Percentiles rank a stretch among this genome's conserved stretches.
These are phyloP conservation scores for Gavia stellata DNA, from an alignment of 2,113 vertebrate genomes.

Conservation along the genomic window DNA sequence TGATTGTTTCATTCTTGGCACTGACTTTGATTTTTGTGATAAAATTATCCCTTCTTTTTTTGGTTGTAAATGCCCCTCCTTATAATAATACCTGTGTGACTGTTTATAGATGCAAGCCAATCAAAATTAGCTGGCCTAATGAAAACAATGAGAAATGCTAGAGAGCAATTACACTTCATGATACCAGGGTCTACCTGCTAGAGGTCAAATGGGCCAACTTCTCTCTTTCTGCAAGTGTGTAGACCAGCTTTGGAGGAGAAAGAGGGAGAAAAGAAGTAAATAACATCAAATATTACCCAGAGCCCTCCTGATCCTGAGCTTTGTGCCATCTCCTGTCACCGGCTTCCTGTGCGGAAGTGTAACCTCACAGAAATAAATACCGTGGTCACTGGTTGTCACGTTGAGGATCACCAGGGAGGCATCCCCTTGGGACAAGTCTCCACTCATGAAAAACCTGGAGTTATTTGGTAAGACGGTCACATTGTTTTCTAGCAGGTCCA, in stretches of 20 bases:
- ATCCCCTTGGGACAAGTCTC: conserved; percentile 52
- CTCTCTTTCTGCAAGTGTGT: neutral
- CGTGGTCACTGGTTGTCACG: conserved; percentile 58
- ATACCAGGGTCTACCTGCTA: neutral
- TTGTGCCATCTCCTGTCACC: conserved; percentile 62
- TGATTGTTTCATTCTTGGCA: neutral
- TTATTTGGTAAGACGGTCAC: conserved; percentile 22
- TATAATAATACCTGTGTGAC: neutral
- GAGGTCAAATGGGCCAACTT: neutral
- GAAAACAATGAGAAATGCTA: neutral
- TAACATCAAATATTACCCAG: conserved; percentile 41
- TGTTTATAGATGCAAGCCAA: neutral
- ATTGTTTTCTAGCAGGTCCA: conserved; percentile 48
- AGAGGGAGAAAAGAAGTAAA: neutral
- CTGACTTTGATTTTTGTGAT: neutral
- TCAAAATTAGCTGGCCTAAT: neutral
- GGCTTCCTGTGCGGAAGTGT: neutral
- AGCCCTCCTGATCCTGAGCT: conserved; percentile 64
- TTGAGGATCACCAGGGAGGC: conserved; percentile 62
- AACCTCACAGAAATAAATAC: conserved; percentile 64
- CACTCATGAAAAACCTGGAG: conserved; percentile 48
- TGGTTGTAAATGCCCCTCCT: neutral
- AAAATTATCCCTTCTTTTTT: neutral
- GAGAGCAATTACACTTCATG: neutral
- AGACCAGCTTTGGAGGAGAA: neutral